Evolutionary conservation across 2,797 vertebrate species (phyloP), one percentile per base, ranked within the genome.

Genomic region (Emys orbicularis): DNA sequence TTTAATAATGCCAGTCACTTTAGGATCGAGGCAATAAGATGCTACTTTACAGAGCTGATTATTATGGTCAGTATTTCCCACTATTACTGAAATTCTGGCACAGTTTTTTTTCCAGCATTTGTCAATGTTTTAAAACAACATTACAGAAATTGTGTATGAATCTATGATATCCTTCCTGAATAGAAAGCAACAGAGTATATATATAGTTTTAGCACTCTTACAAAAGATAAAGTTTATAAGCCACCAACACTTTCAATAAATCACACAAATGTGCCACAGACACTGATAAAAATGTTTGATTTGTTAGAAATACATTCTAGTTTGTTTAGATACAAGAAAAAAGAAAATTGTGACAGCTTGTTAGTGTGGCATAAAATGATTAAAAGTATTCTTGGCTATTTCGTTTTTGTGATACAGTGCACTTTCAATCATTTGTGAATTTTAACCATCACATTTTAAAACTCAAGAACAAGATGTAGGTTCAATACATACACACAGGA

Each of bases 111-210:
- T 91, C 86, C 92, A 93, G 84, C 94, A 93, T 93, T 49, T 87
- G 82, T 74, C 89, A 96, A 94, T 96, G 92, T 97, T 97, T 97
- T 95, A 96, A 94, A 97, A 96, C 95, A 96, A 95, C 96, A 96
- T 94, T 86, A 95, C 31, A 95, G 93, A 92, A 97, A 93, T 90
- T 79, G 31, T 87, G 94, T 84, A 89, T 56, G 87, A 93, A 96
- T 93, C 96, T 96, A 87, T 97, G 87, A 74, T 77, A 96, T 90
- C 74, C 85, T 96, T 97, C 88, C 95, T 96, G 83, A 97, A 96
- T 92, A 96, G 96, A 97, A 97, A 95, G 94, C 94, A 93, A 96
- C 88, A 81, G 83, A 95, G 86, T 88, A 94, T 54, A 47, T 54
- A 47, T 54, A n/a, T 87, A 80, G 80, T 90, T 93, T 91, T 87